Evolutionary conservation across 2,888 invertebrate genomes (phyloP).

Genomic region (Rhamnusium bicolor): DNA sequence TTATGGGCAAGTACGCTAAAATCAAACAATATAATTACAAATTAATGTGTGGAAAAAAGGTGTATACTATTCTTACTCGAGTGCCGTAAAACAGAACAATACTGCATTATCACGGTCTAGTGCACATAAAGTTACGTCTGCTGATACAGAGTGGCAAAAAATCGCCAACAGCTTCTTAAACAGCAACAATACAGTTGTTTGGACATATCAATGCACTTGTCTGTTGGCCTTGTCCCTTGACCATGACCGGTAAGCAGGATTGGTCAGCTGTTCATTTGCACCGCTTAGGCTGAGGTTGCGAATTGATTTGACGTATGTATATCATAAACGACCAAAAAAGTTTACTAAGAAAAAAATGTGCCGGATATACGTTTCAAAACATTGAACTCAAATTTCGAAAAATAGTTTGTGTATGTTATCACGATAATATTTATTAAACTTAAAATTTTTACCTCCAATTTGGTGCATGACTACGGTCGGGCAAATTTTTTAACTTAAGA

Average conservation of each 20-base stretch:
- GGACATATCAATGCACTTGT: slow-evolving; percentile 14
- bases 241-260: neutral
- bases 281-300: no score
- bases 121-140: slow-evolving; percentile 44
- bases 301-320: no score
- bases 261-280: neutral
- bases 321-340: no score
- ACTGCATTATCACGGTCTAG: slow-evolving; percentile 60
- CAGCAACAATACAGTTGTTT: neutral
- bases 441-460: no score
- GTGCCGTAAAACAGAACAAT: slow-evolving; percentile 60
- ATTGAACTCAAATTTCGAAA: no score
- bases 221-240: neutral
- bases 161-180: neutral
- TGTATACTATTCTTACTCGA: slow-evolving; percentile 51
- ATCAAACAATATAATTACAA: slow-evolving; percentile 48
- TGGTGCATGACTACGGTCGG: no score
- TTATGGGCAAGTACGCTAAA: slow-evolving; percentile 37
- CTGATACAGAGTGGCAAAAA: slow-evolving; percentile 10
- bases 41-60: slow-evolving; percentile 57
- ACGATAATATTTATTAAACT: no score
- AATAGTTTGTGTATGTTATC: no score
- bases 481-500: no score
- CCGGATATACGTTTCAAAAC: no score
- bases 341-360: no score